Percentiles rank a stretch among this genome's conserved stretches.
Evolutionary conservation across 2,113 vertebrate species (phyloP).

Genomic region (Climacteris rufus): DNA sequence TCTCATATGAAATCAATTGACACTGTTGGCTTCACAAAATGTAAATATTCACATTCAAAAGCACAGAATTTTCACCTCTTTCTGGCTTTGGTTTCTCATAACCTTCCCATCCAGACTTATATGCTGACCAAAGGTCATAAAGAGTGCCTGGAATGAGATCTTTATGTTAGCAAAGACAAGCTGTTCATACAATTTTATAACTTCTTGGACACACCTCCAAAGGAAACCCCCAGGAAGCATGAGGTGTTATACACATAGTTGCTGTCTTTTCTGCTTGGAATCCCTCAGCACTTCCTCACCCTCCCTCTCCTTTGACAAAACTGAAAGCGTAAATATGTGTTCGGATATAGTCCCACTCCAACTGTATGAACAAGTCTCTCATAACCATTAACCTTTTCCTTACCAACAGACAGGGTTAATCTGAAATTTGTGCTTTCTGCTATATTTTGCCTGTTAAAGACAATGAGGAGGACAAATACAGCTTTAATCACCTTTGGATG

Average conservation of each 20-base stretch:
- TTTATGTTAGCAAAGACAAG: background rate
- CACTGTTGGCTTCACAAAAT: background rate
- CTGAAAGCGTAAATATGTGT: accelerated
- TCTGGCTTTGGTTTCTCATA: background rate
- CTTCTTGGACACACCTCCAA: background rate
- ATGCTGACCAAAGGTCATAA: background rate
- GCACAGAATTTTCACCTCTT: background rate
- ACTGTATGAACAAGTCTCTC: background rate
- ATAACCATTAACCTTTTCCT: background rate
- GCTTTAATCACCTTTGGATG: conserved; percentile 1
- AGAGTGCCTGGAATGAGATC: background rate
- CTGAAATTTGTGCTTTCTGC: background rate
- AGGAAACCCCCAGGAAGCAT: background rate
- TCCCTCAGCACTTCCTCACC: background rate
- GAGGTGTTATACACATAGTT: background rate
- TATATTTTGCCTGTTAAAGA: background rate
- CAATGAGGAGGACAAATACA: background rate
- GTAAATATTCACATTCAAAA: background rate
- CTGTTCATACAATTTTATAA: background rate
- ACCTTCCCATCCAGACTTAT: background rate
- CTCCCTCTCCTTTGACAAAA: background rate
- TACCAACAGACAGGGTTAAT: background rate
- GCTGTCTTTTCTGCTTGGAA: background rate
- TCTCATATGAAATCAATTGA: background rate
- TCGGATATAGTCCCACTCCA: background rate